Base-by-base conservation (phyloP, 1,140 invertebrate genomes). In the Oedothorax gibbosus region DNA sequence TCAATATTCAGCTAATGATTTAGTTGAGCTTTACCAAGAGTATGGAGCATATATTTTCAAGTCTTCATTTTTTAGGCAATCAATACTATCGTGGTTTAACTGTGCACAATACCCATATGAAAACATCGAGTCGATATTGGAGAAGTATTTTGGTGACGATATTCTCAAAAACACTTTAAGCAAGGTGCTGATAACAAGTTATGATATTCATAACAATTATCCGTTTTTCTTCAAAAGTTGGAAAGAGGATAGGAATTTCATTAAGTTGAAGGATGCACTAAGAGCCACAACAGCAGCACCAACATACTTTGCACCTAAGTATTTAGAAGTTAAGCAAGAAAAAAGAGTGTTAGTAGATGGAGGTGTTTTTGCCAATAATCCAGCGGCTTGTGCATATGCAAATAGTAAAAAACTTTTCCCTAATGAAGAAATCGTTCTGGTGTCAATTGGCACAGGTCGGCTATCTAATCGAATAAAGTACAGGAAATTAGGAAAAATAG, bases 241-340 rank as follows among this genome's bases (percentile, higher is more conserved):
- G 72, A 75, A 50, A 21, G 72, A 75, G 35, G 72, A 75, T 60
- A 75, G 72, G n/a, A n/a, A n/a, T n/a, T n/a, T n/a, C n/a, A n/a
- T n/a, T n/a, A n/a, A n/a, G n/a, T n/a, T n/a, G n/a, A 75, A 75
- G 18, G 72, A 75, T 75, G 57, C 57, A 75, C 72, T 75, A 11
- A 75, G 72, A 75, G 72, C 72, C 5, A 75, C 72, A 75, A 75
- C 72, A 54, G 72, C 72, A 75, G 72, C 72, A 75, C 72, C 72
- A 75, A 75, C 72, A 75, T 75, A 75, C 57, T 75, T 75, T 75
- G 72, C 72, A 75, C 72, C 72, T 75, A 75, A 75, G 72, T 75
- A 75, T 75, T 75, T 75, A 75, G 72, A 75, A 75, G 72, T 75
- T 5, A 75, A 75, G 6, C 5, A 75, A 75, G 72, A 75, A 4